phyloP scores from a whole-genome alignment of 1,140 invertebrate genomes.

The Pachypsylla venusta region DNA sequence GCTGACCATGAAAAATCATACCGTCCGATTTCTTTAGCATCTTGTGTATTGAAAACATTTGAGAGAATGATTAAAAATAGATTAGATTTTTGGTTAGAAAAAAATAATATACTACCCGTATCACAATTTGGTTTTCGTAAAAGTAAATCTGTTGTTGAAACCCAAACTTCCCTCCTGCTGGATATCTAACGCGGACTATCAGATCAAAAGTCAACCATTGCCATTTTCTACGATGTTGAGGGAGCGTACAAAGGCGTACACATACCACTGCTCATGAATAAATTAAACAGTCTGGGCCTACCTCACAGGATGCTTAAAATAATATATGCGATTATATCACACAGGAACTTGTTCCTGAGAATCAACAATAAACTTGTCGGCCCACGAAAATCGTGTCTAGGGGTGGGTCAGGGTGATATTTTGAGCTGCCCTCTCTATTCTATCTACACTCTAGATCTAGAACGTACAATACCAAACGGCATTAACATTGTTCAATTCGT shows the following conservation, averaged over 20 bases:
- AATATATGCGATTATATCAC: too few relatives aligned
- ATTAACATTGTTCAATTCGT: too few relatives aligned
- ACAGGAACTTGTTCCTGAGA: too few relatives aligned
- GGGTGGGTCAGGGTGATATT: too few relatives aligned
- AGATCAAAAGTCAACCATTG: not conserved
- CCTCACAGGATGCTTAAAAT: too few relatives aligned
- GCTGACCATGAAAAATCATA: not conserved
- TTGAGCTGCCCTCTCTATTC: too few relatives aligned
- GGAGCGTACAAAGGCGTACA: not conserved
- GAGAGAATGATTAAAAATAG: not conserved
- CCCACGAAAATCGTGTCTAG: too few relatives aligned
- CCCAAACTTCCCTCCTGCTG: not conserved
- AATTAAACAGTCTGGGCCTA: too few relatives aligned
- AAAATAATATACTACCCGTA: constrained; percentile 1
- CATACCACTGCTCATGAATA: not conserved
- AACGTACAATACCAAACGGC: too few relatives aligned
- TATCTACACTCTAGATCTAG: too few relatives aligned
- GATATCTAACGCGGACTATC: not conserved
- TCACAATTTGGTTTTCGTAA: not conserved
- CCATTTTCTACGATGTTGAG: not conserved
- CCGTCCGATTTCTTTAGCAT: not conserved
- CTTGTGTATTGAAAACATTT: constrained; percentile 1
- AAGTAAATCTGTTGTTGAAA: not conserved
- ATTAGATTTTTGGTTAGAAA: constrained; percentile 2
- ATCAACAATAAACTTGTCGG: too few relatives aligned